Base-by-base conservation (phyloP, 1,140 invertebrate species). In the Micrasema minimum region DNA sequence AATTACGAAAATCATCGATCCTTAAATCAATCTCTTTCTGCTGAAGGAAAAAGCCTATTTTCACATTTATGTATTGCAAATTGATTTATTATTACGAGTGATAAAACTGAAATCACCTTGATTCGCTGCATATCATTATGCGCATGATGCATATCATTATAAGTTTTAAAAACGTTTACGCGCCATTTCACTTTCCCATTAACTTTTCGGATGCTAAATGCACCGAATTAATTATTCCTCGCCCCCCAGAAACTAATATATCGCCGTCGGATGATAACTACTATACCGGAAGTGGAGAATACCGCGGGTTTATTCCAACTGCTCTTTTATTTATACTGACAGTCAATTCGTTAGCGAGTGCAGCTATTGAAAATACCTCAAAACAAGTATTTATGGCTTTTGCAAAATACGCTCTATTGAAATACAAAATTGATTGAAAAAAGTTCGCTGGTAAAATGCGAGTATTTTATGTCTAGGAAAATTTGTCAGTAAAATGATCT, bases 131-230 rank as follows among this genome's bases (percentile, higher is more conserved):
- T 18, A 48, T 22, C 18, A 48, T 48, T 20, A 48, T 22, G 1
- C 18, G 18, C 0, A 20, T 48, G 16, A 2, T 2, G 2, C 7
- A 7, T 20, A 48, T 22, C n/a, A 3, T 16, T 14, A 45, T 45
- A 16, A n/a, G 7, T 16, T 14, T 14, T 45, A 9, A n/a, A 45
- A n/a, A 45, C 18, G n/a, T 51, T 5, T 22, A 20, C 2, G n/a
- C 12, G n/a, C 23, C 20, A 14, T 31, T 53, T 31, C 26, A 37
- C 31, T 11, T 55, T 35, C 23, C 23, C 22, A 9, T 31, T 12
- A 55, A n/a, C 23, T n/a, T 55, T 55, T 35, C 26, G 51, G 4
- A 16, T 23, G 26, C 11, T n/a, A 37, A 55, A 37, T 31, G 26
- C 26, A 31, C 14, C 26, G 23, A 26, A 55, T 55, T 31, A 16